These are phyloP conservation scores for Hirudo medicinalis DNA, from an alignment of 1,140 invertebrate genomes.

Conservation along the genomic window DNA sequence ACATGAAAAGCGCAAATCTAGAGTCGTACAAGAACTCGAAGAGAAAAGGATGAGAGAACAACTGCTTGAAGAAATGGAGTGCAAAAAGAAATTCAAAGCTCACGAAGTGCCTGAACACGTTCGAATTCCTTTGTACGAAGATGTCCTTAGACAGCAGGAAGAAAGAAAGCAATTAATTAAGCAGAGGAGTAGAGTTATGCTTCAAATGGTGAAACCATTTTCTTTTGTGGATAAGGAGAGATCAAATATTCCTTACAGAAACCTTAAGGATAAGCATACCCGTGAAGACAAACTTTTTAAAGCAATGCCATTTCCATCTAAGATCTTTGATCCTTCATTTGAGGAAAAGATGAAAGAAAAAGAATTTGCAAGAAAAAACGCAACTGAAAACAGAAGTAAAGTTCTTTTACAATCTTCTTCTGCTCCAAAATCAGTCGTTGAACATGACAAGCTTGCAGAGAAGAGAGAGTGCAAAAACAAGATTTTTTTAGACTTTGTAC, in stretches of 20 bases:
- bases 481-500: neutral
- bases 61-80: conserved; percentile 3
- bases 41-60: conserved; percentile 7
- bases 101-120: neutral
- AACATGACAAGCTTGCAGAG: neutral
- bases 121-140: conserved; percentile 3
- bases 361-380: neutral
- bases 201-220: conserved; percentile 5
- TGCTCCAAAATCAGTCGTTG: neutral
- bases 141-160: neutral
- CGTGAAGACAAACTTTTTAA: conserved; percentile 3
- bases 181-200: neutral
- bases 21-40: conserved; percentile 6
- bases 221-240: neutral
- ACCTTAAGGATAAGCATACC: neutral
- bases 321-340: neutral
- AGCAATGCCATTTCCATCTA: conserved; percentile 2
- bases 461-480: conserved; percentile 3
- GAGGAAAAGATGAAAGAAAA: conserved; percentile 1
- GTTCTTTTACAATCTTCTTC: neutral
- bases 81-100: neutral
- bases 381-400: neutral
- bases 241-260: neutral
- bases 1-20: neutral
- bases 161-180: neutral